Evolutionary conservation across 2,797 vertebrate species (phyloP), one percentile per base, ranked within the genome.

Genomic region (Cossypha heuglini): DNA sequence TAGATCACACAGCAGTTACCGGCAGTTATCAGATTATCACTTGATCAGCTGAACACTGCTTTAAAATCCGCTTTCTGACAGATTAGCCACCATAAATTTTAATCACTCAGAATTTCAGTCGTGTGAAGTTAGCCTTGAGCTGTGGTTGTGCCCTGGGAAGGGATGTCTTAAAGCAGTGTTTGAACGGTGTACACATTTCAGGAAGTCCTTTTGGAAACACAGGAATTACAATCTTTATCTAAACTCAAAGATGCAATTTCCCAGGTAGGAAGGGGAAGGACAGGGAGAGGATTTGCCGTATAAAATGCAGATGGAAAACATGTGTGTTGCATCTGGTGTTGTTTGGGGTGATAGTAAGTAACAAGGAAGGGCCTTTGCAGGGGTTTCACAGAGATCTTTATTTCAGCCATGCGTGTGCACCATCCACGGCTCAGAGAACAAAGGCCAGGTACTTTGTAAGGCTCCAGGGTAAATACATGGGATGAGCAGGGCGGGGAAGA

Each of bases 81-180:
- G 52, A 84, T 92, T 64, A 81, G 66, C 59, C 9, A 8, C 62
- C 67, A 62, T 79, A 61, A 89, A 81, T 81, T 95, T 68, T 78
- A 77, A 89, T 84, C 62, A 49, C 51, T 67, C 1, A 1, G 38
- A 86, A 49, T 75, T 85, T 72, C 37, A 37, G 1, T 22, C 0
- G 13, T 24, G n/a, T 40, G 85, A 85, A 49, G 3, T 13, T 54
- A 62, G 84, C 77, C 68, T 61, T 61, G 58, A 84, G 66, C 81
- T 43, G 49, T 49, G 54, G 29, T 49, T 75, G 61, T 1, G 2
- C 31, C 24, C 25, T n/a, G 52, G 49, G 38, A 67, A 42, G 22
- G 28, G 31, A 33, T 31, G 9, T 46, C 71, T 48, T 31, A 81
- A 58, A 78, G 54, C 22, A 45, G 29, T 2, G 5, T 42, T 61